Evolutionary conservation across 2,888 invertebrate genomes (phyloP).

Genomic region (Opisthograptis luteolata): DNA sequence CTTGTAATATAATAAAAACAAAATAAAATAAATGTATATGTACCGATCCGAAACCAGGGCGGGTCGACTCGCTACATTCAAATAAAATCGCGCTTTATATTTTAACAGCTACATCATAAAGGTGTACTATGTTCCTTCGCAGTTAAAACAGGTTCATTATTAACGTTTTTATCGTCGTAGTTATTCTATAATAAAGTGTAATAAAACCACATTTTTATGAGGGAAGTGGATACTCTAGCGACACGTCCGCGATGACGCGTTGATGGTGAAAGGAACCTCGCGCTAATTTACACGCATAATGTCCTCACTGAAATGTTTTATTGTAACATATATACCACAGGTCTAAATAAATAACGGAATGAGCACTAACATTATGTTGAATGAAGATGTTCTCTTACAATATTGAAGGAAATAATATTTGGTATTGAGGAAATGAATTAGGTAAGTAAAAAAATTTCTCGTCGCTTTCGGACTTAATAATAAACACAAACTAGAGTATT

Average conservation of each 20-base stretch:
- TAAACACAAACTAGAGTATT: no score
- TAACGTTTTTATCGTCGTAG: slow-evolving; percentile 29
- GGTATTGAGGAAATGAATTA: slow-evolving; percentile 4
- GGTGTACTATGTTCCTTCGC: slow-evolving; percentile 25
- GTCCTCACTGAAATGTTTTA: slow-evolving; percentile 65
- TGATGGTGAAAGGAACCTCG: slow-evolving; percentile 65
- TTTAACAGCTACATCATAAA: slow-evolving; percentile 13
- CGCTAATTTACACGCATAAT: slow-evolving; percentile 64
- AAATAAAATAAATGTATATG: no score
- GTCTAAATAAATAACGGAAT: slow-evolving; percentile 28
- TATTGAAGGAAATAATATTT: slow-evolving; percentile 7
- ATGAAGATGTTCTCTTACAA: slow-evolving; percentile 16
- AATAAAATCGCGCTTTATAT: slow-evolving; percentile 5
- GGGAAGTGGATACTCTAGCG: slow-evolving; percentile 53
- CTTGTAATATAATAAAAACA: no score
- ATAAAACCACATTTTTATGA: slow-evolving; percentile 65
- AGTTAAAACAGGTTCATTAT: slow-evolving; percentile 29
- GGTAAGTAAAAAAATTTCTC: no score
- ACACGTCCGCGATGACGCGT: slow-evolving; percentile 57
- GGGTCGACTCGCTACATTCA: no score
- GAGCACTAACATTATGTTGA: slow-evolving; percentile 5
- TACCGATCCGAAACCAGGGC: no score
- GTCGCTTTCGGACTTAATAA: no score
- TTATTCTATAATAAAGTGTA: slow-evolving; percentile 37
- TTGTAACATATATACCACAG: slow-evolving; percentile 59